phyloP scores from a whole-genome alignment of 2,797 vertebrate genomes.

The Danio kyathit region DNA sequence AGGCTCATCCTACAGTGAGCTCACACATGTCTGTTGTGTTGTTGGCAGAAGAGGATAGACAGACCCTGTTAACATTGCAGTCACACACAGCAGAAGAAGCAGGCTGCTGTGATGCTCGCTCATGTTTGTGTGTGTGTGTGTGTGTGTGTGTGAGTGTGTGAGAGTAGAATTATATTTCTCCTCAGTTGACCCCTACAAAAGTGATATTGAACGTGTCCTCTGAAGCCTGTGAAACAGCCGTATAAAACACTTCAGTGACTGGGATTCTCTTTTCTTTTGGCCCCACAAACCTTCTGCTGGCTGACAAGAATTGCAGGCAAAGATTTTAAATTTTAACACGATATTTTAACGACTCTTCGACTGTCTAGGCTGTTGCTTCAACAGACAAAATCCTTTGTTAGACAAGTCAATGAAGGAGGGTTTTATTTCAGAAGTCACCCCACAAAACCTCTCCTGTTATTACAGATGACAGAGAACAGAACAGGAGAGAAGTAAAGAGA shows the following conservation, averaged over 20 bases:
- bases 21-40: conserved; percentile 5
- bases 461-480: conserved; percentile 37
- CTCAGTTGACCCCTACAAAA: conserved; percentile 51
- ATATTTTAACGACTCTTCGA: conserved; percentile 32
- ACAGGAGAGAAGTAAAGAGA: conserved; percentile 50
- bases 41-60: conserved; percentile 47
- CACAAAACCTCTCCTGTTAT: background rate
- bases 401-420: background rate
- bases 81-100: conserved; percentile 52
- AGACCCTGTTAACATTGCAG: conserved; percentile 66
- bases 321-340: conserved; percentile 39
- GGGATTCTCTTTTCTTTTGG: conserved; percentile 12
- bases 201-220: conserved; percentile 52
- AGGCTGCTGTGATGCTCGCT: conserved; percentile 14
- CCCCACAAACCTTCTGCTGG: conserved; percentile 22
- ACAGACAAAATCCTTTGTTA: conserved; percentile 1
- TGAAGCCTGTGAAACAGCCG: conserved; percentile 44
- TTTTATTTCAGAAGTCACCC: conserved; percentile 11
- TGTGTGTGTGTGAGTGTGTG: conserved; percentile 23
- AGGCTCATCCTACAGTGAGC: conserved; percentile 13
- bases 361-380: conserved; percentile 22
- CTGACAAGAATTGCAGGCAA: conserved; percentile 21
- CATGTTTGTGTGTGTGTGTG: conserved; percentile 15
- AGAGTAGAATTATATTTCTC: conserved; percentile 25
- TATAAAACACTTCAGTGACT: conserved; percentile 51